Conservation (phyloP, 1,140 invertebrate species). For the Adoxophyes honmai region DNA sequence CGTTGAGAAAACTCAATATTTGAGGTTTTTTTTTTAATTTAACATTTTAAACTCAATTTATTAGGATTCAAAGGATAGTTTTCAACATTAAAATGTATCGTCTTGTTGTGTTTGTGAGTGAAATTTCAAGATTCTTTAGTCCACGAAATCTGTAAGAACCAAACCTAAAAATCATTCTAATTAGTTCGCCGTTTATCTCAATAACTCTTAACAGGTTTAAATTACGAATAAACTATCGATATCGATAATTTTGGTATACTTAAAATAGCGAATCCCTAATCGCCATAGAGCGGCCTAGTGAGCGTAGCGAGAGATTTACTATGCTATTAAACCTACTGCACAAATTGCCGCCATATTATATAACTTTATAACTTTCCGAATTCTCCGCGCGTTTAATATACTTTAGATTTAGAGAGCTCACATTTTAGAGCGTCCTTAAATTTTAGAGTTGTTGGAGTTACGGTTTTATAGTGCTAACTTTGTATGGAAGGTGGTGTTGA, state of each 20-base stretch:
- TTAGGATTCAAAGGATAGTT: too few species aligned
- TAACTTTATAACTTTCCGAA: constrained; percentile 35
- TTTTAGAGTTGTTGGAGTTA: constrained; percentile 21
- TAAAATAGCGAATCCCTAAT: constrained; percentile 31
- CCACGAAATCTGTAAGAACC: too few species aligned
- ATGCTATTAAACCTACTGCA: constrained; percentile 62
- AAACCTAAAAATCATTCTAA: too few species aligned
- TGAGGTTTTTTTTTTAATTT: constrained; percentile 27
- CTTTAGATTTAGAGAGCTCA: constrained; percentile 2
- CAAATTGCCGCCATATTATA: constrained; percentile 66
- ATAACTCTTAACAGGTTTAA: too few species aligned
- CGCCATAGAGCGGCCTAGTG: constrained; percentile 37
- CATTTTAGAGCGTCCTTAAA: neutral
- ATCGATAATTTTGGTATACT: constrained; percentile 22
- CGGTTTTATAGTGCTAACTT: constrained; percentile 29
- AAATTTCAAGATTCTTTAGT: too few species aligned
- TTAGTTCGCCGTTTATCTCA: too few species aligned
- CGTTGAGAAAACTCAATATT: too few species aligned
- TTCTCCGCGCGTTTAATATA: neutral
- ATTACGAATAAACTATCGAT: constrained; percentile 21
- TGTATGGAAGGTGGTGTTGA: constrained; percentile 3
- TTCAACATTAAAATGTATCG: too few species aligned
- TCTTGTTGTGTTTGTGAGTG: too few species aligned
- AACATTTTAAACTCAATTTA: too few species aligned
- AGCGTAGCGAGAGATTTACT: constrained; percentile 65